These are phyloP conservation scores for Sebastes variabilis DNA, from an alignment of 2,797 vertebrate species.

Conservation along the genomic window DNA sequence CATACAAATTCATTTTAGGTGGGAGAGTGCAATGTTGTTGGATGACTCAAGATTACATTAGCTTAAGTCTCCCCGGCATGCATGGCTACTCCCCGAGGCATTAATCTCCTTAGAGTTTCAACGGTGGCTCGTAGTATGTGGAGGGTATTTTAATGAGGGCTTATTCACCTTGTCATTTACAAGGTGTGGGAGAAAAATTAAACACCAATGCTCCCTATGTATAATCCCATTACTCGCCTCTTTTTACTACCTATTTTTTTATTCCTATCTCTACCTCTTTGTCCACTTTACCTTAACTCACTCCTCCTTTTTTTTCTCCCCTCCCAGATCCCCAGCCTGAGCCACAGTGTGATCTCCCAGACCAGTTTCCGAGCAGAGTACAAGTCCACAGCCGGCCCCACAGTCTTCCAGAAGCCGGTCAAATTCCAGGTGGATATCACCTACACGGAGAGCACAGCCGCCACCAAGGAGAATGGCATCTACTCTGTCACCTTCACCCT, in stretches of 20 bases:
- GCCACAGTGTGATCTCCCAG: constrained; percentile 99
- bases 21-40: constrained; percentile 61
- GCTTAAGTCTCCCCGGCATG: constrained; percentile 65
- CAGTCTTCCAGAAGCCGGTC: constrained; percentile 98
- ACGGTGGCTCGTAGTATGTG: constrained; percentile 55
- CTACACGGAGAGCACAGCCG: constrained; percentile 94
- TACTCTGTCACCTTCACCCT: constrained; percentile 99
- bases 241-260: constrained; percentile 11
- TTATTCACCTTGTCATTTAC: constrained; percentile 64
- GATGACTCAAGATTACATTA: constrained; percentile 72
- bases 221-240: constrained; percentile 53
- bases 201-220: constrained; percentile 37
- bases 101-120: constrained; percentile 71
- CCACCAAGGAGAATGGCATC: constrained; percentile 96
- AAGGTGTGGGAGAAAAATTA: constrained; percentile 40
- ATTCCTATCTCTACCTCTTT: constrained; percentile 8
- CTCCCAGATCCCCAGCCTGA: constrained; percentile 95
- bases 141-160: constrained; percentile 69
- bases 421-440: constrained; percentile 99
- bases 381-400: constrained; percentile 95
- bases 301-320: neutral
- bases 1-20: constrained; percentile 70
- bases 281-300: neutral
- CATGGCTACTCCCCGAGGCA: constrained; percentile 64
- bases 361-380: constrained; percentile 98